Base-by-base conservation (phyloP, 2,888 invertebrate genomes). In the Lasius platythorax region DNA sequence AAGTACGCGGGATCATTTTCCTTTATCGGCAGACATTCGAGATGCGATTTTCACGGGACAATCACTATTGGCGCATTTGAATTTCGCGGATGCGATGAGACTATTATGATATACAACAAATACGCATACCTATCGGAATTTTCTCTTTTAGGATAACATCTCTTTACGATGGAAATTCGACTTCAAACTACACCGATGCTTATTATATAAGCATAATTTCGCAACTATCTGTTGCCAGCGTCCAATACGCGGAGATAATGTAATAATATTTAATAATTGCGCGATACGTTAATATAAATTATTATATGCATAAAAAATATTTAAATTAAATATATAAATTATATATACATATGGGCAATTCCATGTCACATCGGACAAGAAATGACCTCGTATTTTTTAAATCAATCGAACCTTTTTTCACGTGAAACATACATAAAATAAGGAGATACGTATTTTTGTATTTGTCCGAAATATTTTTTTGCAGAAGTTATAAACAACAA, bases 1-100 rank as follows among this genome's bases (percentile, higher is more conserved):
- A 63, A 46, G 46, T 66, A 76, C 23, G 37, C 50, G 30, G n/a
- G 43, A 56, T 58, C 78, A 43, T 78, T 78, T 68, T 43, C 11
- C 56, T 78, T 58, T 78, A 68, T 78, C 30, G 56, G n/a, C 1
- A 3, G 40, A 56, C 30, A 30, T 78, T 68, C 11, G 15, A 78
- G n/a, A n/a, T 3, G 46, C 50, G 50, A 53, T 67, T 30, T 76
- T 68, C 40, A 4, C n/a, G 28, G 6, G 5, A 56, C 40, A 12
- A 56, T 68, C 56, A 56, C 30, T 28, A 23, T 12, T 23, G 40
- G 15, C 15, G 43, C 40, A 53, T 68, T 68, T 68, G 40, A 78
- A 68, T 68, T 58, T 30, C 15, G n/a, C 68, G 5, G 40, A 43
- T 40, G n/a, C 9, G 15, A n/a, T 18, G 18, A 64, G 46, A 30